Conservation (phyloP, 2,113 vertebrate genomes). For the Chaetodon trifascialis region DNA sequence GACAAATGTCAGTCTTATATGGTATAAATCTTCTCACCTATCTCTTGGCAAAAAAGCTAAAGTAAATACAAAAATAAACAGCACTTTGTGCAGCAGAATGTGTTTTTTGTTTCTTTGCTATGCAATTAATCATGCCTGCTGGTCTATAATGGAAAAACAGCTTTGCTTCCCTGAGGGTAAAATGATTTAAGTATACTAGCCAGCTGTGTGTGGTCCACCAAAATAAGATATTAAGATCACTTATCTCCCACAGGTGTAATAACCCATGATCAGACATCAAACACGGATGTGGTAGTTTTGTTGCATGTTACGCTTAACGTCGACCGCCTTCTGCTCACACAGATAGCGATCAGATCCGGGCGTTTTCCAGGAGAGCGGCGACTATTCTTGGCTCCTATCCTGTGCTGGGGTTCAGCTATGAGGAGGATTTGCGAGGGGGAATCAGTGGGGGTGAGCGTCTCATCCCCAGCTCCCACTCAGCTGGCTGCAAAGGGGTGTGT, state of each 20-base stretch:
- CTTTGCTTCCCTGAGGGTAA: background rate
- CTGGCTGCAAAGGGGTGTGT: slow-evolving; percentile 38
- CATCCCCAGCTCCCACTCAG: slow-evolving; percentile 32
- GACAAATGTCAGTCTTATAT: too few relatives aligned
- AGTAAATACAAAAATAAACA: background rate
- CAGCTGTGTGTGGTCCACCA: slow-evolving; percentile 30
- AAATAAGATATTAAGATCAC: slow-evolving; percentile 45
- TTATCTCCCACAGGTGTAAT: slow-evolving; percentile 45
- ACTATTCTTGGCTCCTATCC: slow-evolving; percentile 20
- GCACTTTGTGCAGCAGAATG: background rate
- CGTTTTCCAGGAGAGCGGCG: slow-evolving; percentile 14
- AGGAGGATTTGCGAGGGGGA: slow-evolving; percentile 43
- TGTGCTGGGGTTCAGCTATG: slow-evolving; percentile 37
- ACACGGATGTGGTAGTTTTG: slow-evolving; percentile 16
- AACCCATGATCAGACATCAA: slow-evolving; percentile 40
- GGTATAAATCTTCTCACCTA: background rate
- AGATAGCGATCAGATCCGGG: slow-evolving; percentile 53
- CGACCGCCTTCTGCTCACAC: background rate
- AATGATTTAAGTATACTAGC: background rate
- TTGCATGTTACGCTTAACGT: slow-evolving; percentile 20
- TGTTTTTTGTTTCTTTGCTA: background rate
- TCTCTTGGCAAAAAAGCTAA: background rate
- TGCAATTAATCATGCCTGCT: background rate
- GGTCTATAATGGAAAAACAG: background rate
- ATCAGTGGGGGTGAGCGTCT: slow-evolving; percentile 40